Evolutionary conservation across 2,113 vertebrate genomes (phyloP).

Genomic region (Peucedramus taeniatus): DNA sequence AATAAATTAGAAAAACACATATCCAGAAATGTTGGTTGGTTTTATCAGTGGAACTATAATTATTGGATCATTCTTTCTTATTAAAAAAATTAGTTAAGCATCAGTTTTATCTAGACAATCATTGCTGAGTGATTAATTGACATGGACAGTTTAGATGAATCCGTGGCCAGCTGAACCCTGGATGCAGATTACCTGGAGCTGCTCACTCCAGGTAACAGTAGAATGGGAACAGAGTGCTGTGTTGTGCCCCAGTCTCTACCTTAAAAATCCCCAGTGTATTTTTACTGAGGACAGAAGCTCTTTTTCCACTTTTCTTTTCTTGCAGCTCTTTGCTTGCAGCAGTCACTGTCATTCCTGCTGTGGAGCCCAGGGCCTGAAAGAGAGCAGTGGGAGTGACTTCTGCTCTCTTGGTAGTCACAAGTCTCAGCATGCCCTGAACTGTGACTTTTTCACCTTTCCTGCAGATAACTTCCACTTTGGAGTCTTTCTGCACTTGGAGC

Average conservation of each 20-base stretch:
- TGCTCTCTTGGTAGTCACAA: neutral
- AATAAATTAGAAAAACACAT: rapidly evolving
- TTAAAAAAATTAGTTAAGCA: neutral
- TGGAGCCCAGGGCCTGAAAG: neutral
- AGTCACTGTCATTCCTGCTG: neutral
- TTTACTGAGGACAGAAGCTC: neutral
- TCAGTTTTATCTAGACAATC: neutral
- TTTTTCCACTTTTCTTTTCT: neutral
- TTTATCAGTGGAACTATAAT: neutral
- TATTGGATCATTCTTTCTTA: neutral
- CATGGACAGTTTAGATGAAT: neutral
- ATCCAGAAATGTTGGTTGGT: neutral
- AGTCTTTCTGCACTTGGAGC: neutral
- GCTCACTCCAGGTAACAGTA: neutral
- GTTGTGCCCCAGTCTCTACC: neutral
- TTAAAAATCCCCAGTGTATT: neutral
- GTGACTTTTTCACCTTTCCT: neutral
- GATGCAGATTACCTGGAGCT: neutral
- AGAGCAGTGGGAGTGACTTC: neutral
- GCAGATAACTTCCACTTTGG: neutral
- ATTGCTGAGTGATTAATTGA: neutral
- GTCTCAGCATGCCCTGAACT: neutral
- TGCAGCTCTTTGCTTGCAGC: neutral
- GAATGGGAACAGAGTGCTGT: neutral
- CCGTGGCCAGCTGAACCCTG: neutral